A percentile compares a stretch with the other conserved stretches of the same genome.
Conservation (phyloP, 2,113 vertebrate genomes). For the Melospiza melodia region DNA sequence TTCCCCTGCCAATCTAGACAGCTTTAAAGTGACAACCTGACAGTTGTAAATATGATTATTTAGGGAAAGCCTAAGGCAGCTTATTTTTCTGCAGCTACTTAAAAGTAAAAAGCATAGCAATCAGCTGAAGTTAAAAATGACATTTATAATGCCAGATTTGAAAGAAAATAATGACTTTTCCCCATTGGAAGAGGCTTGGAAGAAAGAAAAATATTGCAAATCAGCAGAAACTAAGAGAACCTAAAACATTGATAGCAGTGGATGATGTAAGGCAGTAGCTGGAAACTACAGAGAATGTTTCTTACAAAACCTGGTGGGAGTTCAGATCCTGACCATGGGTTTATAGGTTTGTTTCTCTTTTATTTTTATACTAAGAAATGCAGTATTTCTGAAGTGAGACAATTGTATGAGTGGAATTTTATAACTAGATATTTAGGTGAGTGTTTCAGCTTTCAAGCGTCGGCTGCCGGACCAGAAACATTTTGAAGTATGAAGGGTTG, state of each 20-base stretch:
- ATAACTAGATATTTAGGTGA: not conserved
- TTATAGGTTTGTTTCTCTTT: not conserved
- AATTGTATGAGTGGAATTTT: not conserved
- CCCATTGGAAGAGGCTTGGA: not conserved
- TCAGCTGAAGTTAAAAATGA: not conserved
- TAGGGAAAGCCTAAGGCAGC: not conserved
- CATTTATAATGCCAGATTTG: not conserved
- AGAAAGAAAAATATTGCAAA: not conserved
- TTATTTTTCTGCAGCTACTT: conserved; percentile 1
- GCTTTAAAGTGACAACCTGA: conserved; percentile 26
- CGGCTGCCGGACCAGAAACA: not conserved
- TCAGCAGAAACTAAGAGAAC: not conserved
- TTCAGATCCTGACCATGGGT: not conserved
- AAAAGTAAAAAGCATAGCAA: not conserved
- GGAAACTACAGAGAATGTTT: not conserved
- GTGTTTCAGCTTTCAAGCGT: not conserved
- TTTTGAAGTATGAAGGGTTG: not conserved
- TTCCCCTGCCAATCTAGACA: not conserved
- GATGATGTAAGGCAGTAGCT: not conserved
- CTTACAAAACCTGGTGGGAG: rapidly evolving
- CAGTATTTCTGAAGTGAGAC: not conserved
- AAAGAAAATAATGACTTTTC: not conserved
- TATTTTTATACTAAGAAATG: not conserved
- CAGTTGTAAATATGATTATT: conserved; percentile 14
- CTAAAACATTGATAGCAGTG: not conserved